Conservation (phyloP, 2,888 invertebrate genomes). For the Taphrorychus bicolor region DNA sequence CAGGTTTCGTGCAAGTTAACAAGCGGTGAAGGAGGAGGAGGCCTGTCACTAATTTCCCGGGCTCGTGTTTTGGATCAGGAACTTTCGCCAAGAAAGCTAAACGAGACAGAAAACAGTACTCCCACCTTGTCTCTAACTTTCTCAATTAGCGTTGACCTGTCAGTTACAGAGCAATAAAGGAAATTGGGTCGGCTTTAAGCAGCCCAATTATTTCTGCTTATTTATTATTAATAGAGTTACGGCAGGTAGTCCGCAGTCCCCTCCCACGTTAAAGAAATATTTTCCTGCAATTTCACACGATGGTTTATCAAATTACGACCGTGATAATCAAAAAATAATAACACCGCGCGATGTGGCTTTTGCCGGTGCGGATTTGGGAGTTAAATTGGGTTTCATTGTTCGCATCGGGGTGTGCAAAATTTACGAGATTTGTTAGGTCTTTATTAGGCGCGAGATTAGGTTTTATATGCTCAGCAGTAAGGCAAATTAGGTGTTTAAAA, state of each 20-base stretch:
- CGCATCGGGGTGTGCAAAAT: slow-evolving; percentile 23
- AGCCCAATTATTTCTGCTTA: background rate
- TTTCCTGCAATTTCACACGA: background rate
- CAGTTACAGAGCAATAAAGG: background rate
- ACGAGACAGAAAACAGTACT: slow-evolving; percentile 1
- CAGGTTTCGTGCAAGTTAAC: slow-evolving; percentile 32
- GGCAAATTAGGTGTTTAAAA: slow-evolving; percentile 35
- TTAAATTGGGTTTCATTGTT: slow-evolving; percentile 33
- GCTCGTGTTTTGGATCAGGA: slow-evolving; percentile 9
- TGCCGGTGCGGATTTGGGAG: slow-evolving; percentile 1
- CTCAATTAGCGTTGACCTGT: slow-evolving; percentile 1
- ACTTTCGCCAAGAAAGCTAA: slow-evolving; percentile 9
- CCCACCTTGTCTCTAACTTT: background rate
- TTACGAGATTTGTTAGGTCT: slow-evolving; percentile 35
- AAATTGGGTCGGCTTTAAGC: background rate
- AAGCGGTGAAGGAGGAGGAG: slow-evolving; percentile 26
- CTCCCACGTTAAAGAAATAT: background rate
- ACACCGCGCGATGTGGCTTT: background rate
- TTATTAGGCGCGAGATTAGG: slow-evolving; percentile 34
- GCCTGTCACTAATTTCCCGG: slow-evolving; percentile 31
- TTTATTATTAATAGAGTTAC: background rate
- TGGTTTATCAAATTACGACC: background rate
- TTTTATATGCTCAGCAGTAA: slow-evolving; percentile 29
- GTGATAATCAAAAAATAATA: background rate
- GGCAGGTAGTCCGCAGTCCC: background rate